phyloP scores from a whole-genome alignment of 2,113 vertebrate genomes.

The Ameiurus melas region DNA sequence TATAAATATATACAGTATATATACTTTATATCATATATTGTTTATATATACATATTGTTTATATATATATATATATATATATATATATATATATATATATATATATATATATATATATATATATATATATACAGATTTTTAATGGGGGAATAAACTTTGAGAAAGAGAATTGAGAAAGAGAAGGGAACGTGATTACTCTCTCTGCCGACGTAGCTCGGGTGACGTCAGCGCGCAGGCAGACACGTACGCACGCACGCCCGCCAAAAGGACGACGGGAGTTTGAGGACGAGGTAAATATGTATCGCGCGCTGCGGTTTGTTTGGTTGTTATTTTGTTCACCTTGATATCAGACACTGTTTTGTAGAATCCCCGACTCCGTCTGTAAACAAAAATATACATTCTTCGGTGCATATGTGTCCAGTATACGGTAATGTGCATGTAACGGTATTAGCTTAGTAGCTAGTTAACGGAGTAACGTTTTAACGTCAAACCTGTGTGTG shows the following conservation, averaged over 20 bases:
- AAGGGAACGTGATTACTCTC: background rate
- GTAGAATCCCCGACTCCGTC: background rate
- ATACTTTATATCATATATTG: no score
- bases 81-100: no score
- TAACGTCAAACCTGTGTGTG: background rate
- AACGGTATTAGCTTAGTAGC: background rate
- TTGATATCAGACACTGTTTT: background rate
- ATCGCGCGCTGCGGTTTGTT: background rate
- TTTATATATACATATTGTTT: no score
- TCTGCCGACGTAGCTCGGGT: background rate
- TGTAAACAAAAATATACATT: background rate
- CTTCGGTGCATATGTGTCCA: background rate
- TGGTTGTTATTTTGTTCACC: background rate
- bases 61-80: no score
- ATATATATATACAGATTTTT: background rate
- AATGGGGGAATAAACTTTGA: background rate
- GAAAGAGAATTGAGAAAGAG: background rate
- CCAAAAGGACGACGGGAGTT: slow-evolving; percentile 9
- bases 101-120: no score
- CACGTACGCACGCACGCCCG: slow-evolving; percentile 1
- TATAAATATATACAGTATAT: no score
- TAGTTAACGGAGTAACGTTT: background rate
- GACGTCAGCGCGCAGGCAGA: slow-evolving; percentile 1
- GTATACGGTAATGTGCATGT: background rate
- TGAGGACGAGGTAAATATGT: slow-evolving; percentile 46